Base-by-base conservation (phyloP, 2,113 vertebrate genomes). In the Orthochromis malagaraziensis region DNA sequence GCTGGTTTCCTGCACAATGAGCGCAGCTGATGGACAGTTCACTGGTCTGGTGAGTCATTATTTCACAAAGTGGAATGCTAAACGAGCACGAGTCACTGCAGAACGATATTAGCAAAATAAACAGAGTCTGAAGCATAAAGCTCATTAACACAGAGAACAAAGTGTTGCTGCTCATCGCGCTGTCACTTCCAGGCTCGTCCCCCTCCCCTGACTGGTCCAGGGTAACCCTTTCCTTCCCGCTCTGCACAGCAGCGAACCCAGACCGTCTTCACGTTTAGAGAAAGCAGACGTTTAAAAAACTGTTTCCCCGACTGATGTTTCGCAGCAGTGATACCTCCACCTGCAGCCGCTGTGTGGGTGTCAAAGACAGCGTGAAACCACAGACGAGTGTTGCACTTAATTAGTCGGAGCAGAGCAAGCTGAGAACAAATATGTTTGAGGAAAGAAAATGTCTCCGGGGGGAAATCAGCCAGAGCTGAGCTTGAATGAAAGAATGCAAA, bases 331-430 rank as follows among this genome's bases (percentile, higher is more conserved):
- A 16, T 33, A 42, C 79, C n/a, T 81, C 81, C 60, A 81, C 81
- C 53, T 77, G 54, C 68, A 82, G 53, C 17, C 4, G 21, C 21
- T 31, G 79, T 33, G 53, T 29, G 33, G 81, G 68, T 83, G 85
- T 83, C 85, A 87, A 35, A 82, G 40, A 85, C 33, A 3, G 65
- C 19, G n/a, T 45, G 80, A 81, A 68, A 42, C 80, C 42, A 17
- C 79, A 38, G 24, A 57, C 5, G 31, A 7, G 54, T 77, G 80
- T 75, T 82, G 65, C 80, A 16, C 68, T 77, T 87, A 87, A 82
- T 87, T 82, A 82, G 49, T 77, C 21, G n/a, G 79, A 1, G 68
- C 31, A 63, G 42, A 83, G 65, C 42, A 77, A 83, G 68, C 80
- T 87, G 85, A 51, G 54, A 82, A 82, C 58, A 19, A 81, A 65